Evolutionary conservation across 1,140 invertebrate species (phyloP), one percentile per base, ranked within the genome.

Genomic region (Caenorhabditis briggsae): DNA sequence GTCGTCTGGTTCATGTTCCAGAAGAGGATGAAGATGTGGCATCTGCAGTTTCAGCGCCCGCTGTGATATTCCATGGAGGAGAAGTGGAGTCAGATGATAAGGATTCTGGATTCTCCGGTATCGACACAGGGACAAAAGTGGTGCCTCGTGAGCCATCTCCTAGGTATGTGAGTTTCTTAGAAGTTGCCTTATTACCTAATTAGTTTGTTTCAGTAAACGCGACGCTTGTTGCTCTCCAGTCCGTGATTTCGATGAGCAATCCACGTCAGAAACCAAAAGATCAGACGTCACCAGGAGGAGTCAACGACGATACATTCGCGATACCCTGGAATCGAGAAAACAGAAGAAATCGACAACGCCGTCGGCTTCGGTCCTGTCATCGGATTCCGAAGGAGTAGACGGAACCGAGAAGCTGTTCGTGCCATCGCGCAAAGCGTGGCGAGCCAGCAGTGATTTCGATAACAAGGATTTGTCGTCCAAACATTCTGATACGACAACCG

Each of bases 171-270:
- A 48, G 85, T 86, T 65, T 61, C 25, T 83, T n/a, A n/a, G n/a
- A n/a, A n/a, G n/a, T n/a, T n/a, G n/a, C n/a, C n/a, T n/a, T n/a
- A n/a, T n/a, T n/a, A n/a, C n/a, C n/a, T n/a, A n/a, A n/a, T n/a
- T n/a, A n/a, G n/a, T n/a, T n/a, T n/a, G n/a, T n/a, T n/a, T 82
- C 87, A 89, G 88, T 56, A 86, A 87, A 61, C 74, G 88, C 18
- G 88, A 89, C 58, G 88, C 88, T 11, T 89, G 88, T 53, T 89
- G 88, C 70, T 89, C 88, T 33, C 88, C 88, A 53, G 85, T 89
- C 14, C 88, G 84, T 18, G 48, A 82, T 53, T 78, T 83, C 23
- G 33, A 41, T 3, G 83, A 70, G 8, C 55, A 78, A 46, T 9
- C 20, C n/a, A 50, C n/a, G 46, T 70, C 64, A 1, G 9, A 6